A percentile compares a stretch with the other conserved stretches of the same genome.
Conservation (phyloP, 2,797 vertebrate genomes). For the Discoglossus pictus region DNA sequence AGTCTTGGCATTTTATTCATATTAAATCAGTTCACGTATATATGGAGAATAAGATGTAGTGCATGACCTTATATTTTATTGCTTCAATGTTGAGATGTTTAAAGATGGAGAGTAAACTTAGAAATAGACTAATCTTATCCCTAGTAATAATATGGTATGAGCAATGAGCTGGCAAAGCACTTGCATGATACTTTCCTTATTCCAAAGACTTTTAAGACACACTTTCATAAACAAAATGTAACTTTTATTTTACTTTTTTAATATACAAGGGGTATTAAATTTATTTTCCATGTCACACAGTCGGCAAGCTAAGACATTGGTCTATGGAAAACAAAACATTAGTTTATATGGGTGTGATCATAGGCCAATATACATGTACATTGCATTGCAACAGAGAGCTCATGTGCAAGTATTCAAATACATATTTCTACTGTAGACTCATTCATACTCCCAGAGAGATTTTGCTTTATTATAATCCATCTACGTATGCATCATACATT, state of each 20-base stretch:
- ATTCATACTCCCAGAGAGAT: too few relatives aligned
- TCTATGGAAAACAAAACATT: too few relatives aligned
- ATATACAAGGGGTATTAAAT: constrained; percentile 34
- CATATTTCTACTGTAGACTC: too few relatives aligned
- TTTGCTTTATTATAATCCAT: too few relatives aligned
- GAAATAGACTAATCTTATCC: constrained; percentile 42
- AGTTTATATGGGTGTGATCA: too few relatives aligned
- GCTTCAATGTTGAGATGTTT: constrained; percentile 36
- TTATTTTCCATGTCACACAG: too few relatives aligned
- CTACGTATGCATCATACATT: too few relatives aligned
- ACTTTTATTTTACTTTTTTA: constrained; percentile 55
- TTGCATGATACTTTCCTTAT: constrained; percentile 7
- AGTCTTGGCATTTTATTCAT: constrained; percentile 52
- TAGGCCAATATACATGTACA: too few relatives aligned
- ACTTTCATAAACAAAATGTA: constrained; percentile 44
- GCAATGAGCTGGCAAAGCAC: constrained; percentile 46
- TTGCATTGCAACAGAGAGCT: too few relatives aligned
- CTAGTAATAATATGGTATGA: constrained; percentile 20
- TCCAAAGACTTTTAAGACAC: constrained; percentile 21
- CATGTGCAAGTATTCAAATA: too few relatives aligned
- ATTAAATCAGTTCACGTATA: constrained; percentile 54
- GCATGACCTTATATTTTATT: constrained; percentile 44
- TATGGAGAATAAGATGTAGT: constrained; percentile 51
- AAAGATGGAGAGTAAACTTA: constrained; percentile 25
- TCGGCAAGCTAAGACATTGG: too few relatives aligned